phyloP scores from a whole-genome alignment of 2,113 vertebrate genomes.

The Grallaria varia region DNA sequence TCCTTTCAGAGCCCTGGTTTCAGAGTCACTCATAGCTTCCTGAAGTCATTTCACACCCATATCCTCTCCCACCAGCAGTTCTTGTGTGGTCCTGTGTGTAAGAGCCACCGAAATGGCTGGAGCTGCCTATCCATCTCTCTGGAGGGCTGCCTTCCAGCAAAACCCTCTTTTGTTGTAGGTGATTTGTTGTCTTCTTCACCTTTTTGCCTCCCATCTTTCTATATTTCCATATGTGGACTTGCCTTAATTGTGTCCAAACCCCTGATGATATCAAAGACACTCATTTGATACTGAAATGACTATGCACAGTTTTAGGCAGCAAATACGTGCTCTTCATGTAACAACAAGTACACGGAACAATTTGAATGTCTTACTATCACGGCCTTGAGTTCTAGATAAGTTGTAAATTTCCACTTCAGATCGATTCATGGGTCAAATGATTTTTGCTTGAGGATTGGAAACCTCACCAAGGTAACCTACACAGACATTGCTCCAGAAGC shows the following conservation, averaged over 20 bases:
- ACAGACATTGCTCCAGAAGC: background rate
- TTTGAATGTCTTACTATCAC: background rate
- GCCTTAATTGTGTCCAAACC: background rate
- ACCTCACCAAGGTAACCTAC: background rate
- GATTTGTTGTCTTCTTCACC: background rate
- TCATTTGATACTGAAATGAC: background rate
- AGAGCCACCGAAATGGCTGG: background rate
- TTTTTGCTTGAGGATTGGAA: background rate
- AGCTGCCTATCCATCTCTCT: background rate
- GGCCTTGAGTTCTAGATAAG: background rate
- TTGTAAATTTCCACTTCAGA: background rate
- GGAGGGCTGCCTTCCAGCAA: background rate
- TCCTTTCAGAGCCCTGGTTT: background rate
- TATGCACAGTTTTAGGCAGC: background rate
- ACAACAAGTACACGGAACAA: background rate
- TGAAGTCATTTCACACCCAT: background rate
- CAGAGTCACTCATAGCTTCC: background rate
- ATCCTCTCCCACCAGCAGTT: background rate
- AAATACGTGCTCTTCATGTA: background rate
- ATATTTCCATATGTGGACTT: background rate
- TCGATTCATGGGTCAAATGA: background rate
- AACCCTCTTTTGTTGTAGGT: background rate
- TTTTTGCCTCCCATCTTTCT: background rate
- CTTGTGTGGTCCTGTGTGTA: background rate
- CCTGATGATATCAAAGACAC: background rate